Base-by-base conservation (phyloP, 30 jellyfish, hydroid and myxozoan species). In the Sanderia malayensis region DNA sequence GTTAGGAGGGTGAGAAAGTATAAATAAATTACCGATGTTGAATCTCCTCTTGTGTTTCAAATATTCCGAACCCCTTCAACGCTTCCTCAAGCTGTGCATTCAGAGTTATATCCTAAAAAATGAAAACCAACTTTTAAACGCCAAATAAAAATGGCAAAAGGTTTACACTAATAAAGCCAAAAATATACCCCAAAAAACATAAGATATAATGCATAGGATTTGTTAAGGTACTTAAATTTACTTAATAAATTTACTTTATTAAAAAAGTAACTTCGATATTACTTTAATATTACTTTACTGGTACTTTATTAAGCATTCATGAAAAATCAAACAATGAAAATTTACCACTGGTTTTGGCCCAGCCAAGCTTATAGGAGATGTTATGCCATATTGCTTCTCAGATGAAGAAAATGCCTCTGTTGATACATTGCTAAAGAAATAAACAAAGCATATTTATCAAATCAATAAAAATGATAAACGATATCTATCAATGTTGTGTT, bases 11-110 rank as follows among this genome's bases (percentile, higher is more conserved):
- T n/a, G n/a, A n/a, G n/a, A n/a, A n/a, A n/a, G n/a, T n/a, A n/a
- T n/a, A n/a, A n/a, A n/a, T n/a, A n/a, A n/a, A n/a, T 13, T 58
- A 92, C 98, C 98, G 76, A 44, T 92, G 98, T 37, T 83, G 96
- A 29, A 92, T 92, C 73, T 92, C 96, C 30, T 92, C 98, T 79
- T 84, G 95, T 26, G 96, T 84, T 61, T 92, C 98, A 73, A 76
- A 92, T 25, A 92, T 87, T 15, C 94, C 98, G 74, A 65, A 85
- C 11, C 89, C 73, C 53, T 71, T 83, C 52, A 92, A 70, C 49
- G 83, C 87, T 22, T 84, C 94, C 60, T 83, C 96, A 11, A 92
- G 68, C 28, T 73, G 46, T 34, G 70, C 66, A 32, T 95, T 79
- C 25, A 92, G 57, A 10, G 87, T 87, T n/a, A 71, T 32, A 67